Conservation (phyloP, 2,888 invertebrate species). For the Anoncus sp. region DNA sequence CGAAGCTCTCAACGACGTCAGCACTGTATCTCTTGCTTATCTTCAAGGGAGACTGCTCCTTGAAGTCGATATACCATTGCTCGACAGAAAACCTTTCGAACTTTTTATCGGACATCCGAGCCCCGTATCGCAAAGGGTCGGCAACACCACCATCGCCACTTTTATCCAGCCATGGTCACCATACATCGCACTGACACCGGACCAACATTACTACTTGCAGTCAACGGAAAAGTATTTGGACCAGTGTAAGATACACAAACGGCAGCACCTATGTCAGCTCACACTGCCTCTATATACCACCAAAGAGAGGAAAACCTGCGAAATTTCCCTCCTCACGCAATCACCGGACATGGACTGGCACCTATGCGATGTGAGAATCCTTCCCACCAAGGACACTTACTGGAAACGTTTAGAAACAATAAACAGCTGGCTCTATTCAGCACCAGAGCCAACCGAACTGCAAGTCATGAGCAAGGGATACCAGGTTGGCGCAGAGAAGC, state of each 20-base stretch:
- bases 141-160: background rate
- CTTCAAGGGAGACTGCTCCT: background rate
- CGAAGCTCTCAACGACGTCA: background rate
- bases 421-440: background rate
- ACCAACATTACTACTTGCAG: background rate
- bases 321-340: background rate
- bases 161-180: background rate
- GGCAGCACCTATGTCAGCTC: background rate
- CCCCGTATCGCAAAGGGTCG: background rate
- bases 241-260: background rate
- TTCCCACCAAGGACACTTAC: background rate
- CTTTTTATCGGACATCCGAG: background rate
- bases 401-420: background rate
- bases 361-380: background rate
- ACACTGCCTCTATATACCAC: background rate
- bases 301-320: background rate
- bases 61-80: background rate
- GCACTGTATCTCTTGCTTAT: background rate
- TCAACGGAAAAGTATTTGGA: background rate
- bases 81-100: background rate
- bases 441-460: background rate
- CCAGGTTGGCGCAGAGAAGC: background rate
- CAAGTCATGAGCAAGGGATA: background rate
- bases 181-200: background rate
- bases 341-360: background rate